A percentile compares a stretch with the other conserved stretches of the same genome.
phyloP scores from a whole-genome alignment of 2,113 vertebrate genomes.

The Pipa parva region DNA sequence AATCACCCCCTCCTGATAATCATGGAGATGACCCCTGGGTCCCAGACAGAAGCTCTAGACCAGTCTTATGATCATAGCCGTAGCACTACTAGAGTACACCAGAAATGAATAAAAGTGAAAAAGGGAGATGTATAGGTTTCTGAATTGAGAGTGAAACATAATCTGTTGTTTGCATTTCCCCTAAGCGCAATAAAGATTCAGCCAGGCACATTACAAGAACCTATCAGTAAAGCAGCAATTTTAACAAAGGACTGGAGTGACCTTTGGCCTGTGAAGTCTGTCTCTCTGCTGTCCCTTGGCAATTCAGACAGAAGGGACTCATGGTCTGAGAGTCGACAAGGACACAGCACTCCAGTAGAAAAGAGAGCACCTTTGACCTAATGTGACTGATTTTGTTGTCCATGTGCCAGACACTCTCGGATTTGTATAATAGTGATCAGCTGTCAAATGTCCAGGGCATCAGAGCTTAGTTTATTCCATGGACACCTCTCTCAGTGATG shows the following conservation, averaged over 20 bases:
- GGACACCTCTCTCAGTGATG: background rate
- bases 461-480: background rate
- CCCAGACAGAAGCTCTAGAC: background rate
- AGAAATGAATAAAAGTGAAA: background rate
- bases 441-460: background rate
- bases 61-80: constrained; percentile 3
- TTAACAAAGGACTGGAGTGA: background rate
- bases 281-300: background rate
- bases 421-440: background rate
- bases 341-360: background rate
- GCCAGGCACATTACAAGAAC: background rate
- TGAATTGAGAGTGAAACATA: background rate
- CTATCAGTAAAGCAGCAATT: background rate
- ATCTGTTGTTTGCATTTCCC: constrained; percentile 4
- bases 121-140: background rate
- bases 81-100: background rate
- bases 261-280: constrained; percentile 25
- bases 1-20: constrained; percentile 28
- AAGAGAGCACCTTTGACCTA: constrained; percentile 20
- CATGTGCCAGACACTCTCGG: background rate
- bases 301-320: constrained; percentile 5
- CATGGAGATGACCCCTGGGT: constrained; percentile 23
- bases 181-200: background rate
- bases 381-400: background rate
- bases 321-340: background rate